Conservation (phyloP, 2,113 vertebrate genomes). For the Lasiurus borealis region DNA sequence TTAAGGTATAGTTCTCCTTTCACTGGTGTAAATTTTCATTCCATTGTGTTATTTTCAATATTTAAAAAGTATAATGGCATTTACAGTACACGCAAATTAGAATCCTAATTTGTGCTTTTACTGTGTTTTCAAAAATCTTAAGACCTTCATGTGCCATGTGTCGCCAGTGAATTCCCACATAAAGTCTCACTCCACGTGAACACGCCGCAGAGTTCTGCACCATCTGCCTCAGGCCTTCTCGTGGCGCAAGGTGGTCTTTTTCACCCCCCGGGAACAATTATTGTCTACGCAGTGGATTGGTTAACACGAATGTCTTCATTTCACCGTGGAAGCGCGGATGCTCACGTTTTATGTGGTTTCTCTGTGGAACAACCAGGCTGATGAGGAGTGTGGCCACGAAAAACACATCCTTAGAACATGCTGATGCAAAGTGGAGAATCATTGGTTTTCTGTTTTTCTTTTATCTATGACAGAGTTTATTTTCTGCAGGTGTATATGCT, state of each 20-base stretch:
- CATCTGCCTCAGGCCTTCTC: slow-evolving; percentile 59
- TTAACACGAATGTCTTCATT: slow-evolving; percentile 67
- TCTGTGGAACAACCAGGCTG: background rate
- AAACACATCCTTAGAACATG: background rate
- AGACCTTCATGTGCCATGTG: background rate
- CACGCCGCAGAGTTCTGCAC: slow-evolving; percentile 11
- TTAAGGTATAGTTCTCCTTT: background rate
- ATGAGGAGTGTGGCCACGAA: background rate
- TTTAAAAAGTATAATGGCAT: background rate
- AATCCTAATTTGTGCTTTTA: background rate
- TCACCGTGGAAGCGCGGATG: slow-evolving; percentile 41
- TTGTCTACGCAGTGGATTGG: slow-evolving; percentile 54
- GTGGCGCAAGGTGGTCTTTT: slow-evolving; percentile 59
- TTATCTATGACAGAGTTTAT: slow-evolving; percentile 36
- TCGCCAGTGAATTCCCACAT: background rate
- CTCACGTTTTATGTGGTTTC: slow-evolving; percentile 41
- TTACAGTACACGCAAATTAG: background rate
- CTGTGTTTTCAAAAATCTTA: background rate
- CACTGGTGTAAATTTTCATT: background rate
- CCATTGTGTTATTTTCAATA: background rate
- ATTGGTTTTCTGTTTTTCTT: background rate
- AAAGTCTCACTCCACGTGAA: slow-evolving; percentile 39
- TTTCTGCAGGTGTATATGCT: slow-evolving; percentile 22
- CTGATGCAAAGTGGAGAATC: background rate
- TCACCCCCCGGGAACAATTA: slow-evolving; percentile 63